These are phyloP conservation scores for Andrena flavipes DNA, from an alignment of 2,888 invertebrate genomes.

Conservation along the genomic window DNA sequence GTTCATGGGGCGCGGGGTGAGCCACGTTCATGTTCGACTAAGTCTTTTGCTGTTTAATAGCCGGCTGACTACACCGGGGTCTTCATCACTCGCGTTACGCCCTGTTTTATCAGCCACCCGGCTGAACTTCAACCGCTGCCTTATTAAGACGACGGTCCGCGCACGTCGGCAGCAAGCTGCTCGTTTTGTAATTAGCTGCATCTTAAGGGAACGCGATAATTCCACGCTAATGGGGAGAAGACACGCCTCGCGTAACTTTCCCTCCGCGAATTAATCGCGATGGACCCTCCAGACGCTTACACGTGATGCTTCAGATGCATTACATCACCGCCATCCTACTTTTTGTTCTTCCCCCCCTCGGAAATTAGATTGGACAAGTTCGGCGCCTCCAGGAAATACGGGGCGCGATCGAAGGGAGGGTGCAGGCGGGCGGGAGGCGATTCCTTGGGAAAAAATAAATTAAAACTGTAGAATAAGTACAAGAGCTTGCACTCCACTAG, in stretches of 20 bases:
- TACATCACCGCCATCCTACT: background rate
- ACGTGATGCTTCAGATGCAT: background rate
- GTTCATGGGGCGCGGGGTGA: slow-evolving; percentile 26
- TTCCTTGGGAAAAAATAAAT: too few relatives aligned
- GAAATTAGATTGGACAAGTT: too few relatives aligned
- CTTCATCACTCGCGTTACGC: slow-evolving; percentile 45
- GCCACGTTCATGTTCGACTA: slow-evolving; percentile 32
- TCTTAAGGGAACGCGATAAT: slow-evolving; percentile 31
- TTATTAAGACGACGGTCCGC: slow-evolving; percentile 38
- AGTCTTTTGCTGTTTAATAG: slow-evolving; percentile 50
- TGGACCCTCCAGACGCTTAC: slow-evolving; percentile 1
- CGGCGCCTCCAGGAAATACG: too few relatives aligned
- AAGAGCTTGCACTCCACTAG: too few relatives aligned
- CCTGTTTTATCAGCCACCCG: slow-evolving; percentile 44
- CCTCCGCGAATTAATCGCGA: background rate
- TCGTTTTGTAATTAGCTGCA: slow-evolving; percentile 43
- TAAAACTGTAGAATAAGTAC: too few relatives aligned
- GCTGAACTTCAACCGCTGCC: slow-evolving; percentile 42
- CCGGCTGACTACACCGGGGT: slow-evolving; percentile 41
- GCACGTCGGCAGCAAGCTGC: slow-evolving; percentile 9
- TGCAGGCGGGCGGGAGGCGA: too few relatives aligned
- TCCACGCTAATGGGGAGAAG: background rate
- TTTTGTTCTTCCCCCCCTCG: background rate
- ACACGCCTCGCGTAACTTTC: background rate
- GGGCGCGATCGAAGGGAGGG: too few relatives aligned